A percentile compares a stretch with the other conserved stretches of the same genome.
Evolutionary conservation across 2,113 vertebrate genomes (phyloP).

Genomic region (Nestor notabilis): DNA sequence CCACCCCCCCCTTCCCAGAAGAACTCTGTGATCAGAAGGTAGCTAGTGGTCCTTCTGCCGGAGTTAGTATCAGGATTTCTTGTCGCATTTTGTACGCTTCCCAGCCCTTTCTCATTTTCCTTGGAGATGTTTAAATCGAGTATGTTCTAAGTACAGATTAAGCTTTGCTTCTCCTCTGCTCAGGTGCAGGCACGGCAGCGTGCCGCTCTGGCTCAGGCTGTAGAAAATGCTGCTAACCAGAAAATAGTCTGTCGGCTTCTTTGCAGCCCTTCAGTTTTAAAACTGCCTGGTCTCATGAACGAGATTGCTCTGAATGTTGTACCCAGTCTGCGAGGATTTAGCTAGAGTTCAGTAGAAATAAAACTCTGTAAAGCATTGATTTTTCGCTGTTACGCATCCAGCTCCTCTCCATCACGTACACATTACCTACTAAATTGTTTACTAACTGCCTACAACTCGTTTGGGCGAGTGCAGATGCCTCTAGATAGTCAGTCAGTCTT

Average conservation of each 20-base stretch:
- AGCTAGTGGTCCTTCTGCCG: not conserved
- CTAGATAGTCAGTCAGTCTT: not conserved
- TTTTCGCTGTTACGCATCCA: not conserved
- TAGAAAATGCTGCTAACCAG: not conserved
- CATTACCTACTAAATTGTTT: slow-evolving; percentile 14
- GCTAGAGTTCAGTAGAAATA: not conserved
- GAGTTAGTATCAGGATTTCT: not conserved
- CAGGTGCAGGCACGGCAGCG: not conserved
- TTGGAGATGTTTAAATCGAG: not conserved
- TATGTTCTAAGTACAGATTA: not conserved
- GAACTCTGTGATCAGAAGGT: not conserved
- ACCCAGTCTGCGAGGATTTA: not conserved
- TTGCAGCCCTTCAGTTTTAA: not conserved
- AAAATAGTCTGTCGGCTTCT: not conserved
- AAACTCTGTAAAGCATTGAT: not conserved
- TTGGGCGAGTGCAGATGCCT: not conserved
- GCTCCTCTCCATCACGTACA: not conserved
- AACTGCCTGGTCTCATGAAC: not conserved
- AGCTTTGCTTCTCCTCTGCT: not conserved
- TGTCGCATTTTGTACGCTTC: not conserved
- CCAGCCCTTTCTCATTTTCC: not conserved
- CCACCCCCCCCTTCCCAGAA: not conserved
- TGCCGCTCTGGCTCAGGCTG: not conserved
- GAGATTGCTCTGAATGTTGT: not conserved
- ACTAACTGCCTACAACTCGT: slow-evolving; percentile 23